Evolutionary conservation across 2,113 vertebrate species (phyloP).

Genomic region (Perccottus glenii): DNA sequence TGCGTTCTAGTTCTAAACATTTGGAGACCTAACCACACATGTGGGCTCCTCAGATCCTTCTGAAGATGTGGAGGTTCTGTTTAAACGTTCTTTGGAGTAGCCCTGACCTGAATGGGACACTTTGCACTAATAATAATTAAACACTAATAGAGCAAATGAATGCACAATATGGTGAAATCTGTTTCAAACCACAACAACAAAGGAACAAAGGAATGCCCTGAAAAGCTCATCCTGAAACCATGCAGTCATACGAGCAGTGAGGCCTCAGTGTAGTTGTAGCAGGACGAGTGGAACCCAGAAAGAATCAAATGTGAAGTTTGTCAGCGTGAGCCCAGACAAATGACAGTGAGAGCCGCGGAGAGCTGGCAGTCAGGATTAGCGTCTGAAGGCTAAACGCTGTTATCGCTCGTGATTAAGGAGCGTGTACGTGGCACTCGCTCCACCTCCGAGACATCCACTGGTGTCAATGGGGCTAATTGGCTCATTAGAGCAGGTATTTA

Average conservation of each 20-base stretch:
- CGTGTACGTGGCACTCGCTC: conserved; percentile 67
- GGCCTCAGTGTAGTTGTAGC: conserved; percentile 47
- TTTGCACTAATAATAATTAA: too few relatives aligned
- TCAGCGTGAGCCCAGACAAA: conserved; percentile 62
- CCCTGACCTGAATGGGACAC: too few relatives aligned
- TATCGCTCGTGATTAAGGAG: conserved; percentile 78
- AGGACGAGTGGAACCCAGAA: conserved; percentile 54
- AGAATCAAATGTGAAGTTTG: conserved; percentile 63
- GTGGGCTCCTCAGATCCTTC: too few relatives aligned
- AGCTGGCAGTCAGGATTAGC: conserved; percentile 71
- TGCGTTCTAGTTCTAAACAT: too few relatives aligned
- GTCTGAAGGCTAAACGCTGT: conserved; percentile 75
- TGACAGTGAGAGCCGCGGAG: conserved; percentile 58
- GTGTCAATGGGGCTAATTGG: conserved; percentile 81
- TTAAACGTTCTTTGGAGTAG: too few relatives aligned
- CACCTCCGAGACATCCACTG: conserved; percentile 75
- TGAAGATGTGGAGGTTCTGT: too few relatives aligned
- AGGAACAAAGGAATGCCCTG: too few relatives aligned
- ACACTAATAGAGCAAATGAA: not conserved
- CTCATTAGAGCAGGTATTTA: conserved; percentile 80
- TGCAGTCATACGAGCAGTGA: conserved; percentile 52
- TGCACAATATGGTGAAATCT: conserved; percentile 10
- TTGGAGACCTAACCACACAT: too few relatives aligned
- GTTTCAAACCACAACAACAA: not conserved
- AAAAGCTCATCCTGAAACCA: conserved; percentile 38